phyloP scores from a whole-genome alignment of 23 tunicate genomes.

The Trididemnum nubilum region DNA sequence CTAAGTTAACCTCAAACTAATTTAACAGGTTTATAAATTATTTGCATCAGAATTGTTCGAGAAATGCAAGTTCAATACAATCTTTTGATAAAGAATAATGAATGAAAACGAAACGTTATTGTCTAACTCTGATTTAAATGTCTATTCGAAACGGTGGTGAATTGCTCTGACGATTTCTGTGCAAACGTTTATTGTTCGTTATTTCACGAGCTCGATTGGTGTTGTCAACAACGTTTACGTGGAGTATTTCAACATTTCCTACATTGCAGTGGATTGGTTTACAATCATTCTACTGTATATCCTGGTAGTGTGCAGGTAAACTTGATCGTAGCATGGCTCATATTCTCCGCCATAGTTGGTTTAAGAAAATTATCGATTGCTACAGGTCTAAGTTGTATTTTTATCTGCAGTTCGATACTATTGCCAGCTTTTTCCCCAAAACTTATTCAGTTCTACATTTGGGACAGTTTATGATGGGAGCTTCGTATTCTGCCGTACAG shows the following conservation, averaged over 20 bases:
- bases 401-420: neutral
- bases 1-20: no score
- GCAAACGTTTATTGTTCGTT: neutral
- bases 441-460: neutral
- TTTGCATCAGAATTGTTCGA: no score
- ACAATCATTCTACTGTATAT: neutral
- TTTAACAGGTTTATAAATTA: no score
- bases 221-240: constrained; percentile 19
- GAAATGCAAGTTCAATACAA: no score
- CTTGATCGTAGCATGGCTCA: neutral
- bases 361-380: constrained; percentile 1
- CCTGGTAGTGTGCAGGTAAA: neutral
- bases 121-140: no score
- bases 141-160: neutral
- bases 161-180: neutral
- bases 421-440: neutral
- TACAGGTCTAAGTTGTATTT: neutral
- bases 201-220: neutral
- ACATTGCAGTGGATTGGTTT: constrained; percentile 4
- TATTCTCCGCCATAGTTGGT: neutral
- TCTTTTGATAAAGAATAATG: no score
- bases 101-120: no score
- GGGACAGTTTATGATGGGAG: constrained; percentile 4
- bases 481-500: neutral
- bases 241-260: constrained; percentile 11